These are phyloP conservation scores for Clarias laeviceps DNA, from an alignment of 2,797 vertebrate genomes.

Conservation along the genomic window DNA sequence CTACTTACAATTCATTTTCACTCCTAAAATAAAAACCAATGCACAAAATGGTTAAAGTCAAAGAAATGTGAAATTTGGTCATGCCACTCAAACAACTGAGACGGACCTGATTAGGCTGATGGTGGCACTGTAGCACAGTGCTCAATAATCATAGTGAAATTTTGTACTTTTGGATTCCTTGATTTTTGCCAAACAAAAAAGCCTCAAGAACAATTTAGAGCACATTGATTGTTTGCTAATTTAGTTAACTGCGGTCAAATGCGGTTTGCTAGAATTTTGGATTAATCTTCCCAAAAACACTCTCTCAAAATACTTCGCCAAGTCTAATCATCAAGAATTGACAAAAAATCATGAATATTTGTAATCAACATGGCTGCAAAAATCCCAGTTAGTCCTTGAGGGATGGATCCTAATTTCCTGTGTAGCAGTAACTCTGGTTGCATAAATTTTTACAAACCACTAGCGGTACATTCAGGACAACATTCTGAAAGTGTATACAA, in stretches of 20 bases:
- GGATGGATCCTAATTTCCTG: neutral
- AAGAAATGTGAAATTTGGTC: neutral
- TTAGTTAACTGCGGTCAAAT: neutral
- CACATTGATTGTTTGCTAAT: neutral
- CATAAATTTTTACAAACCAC: neutral
- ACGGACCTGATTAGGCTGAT: neutral
- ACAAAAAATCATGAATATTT: neutral
- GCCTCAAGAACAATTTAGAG: neutral
- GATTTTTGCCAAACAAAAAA: neutral
- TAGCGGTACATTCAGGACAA: neutral
- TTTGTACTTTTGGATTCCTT: neutral
- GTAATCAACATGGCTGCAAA: neutral
- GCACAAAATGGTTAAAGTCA: neutral
- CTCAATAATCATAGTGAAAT: neutral
- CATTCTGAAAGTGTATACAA: neutral
- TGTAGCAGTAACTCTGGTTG: neutral
- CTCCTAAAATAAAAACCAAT: neutral
- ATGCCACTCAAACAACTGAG: slow-evolving; percentile 1
- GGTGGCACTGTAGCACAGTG: neutral
- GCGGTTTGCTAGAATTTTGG: neutral
- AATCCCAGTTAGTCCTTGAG: neutral
- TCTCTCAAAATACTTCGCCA: neutral
- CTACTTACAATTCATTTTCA: neutral
- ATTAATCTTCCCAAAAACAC: neutral
- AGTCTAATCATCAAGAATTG: neutral